Conservation (phyloP, 1,140 invertebrate genomes). For the Aphidius ervi region DNA sequence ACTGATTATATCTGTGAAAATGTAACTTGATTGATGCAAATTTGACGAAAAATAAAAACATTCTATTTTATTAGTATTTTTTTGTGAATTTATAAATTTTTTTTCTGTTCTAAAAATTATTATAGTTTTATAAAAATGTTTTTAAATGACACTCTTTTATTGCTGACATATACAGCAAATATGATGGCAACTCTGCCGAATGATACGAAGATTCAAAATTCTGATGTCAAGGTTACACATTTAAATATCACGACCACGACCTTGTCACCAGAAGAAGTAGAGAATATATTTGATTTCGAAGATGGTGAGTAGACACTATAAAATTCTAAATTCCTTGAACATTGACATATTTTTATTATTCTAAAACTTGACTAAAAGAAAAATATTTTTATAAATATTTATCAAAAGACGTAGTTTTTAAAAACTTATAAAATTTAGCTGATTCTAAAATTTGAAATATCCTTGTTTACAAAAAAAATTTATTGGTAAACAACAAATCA, state of each 20-base stretch:
- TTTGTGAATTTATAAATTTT: not conserved
- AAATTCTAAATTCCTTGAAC: no score
- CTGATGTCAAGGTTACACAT: not conserved
- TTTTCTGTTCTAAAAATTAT: not conserved
- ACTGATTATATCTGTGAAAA: not conserved
- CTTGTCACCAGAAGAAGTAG: slow-evolving; percentile 38
- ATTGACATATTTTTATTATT: no score
- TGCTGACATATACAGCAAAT: slow-evolving; percentile 42
- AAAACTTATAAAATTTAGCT: no score
- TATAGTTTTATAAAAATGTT: slow-evolving; percentile 34
- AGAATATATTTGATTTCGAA: slow-evolving; percentile 43
- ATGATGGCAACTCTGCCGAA: slow-evolving; percentile 41
- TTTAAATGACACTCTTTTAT: slow-evolving; percentile 42
- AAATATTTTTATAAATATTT: no score
- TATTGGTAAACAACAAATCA: no score
- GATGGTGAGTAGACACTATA: slow-evolving; percentile 36
- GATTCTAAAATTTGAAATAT: no score
- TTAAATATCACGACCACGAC: slow-evolving; percentile 35
- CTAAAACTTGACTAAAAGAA: no score
- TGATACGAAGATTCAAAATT: slow-evolving; percentile 23
- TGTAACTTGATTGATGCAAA: not conserved
- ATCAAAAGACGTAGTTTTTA: no score
- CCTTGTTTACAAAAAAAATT: no score
- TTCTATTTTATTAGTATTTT: not conserved
- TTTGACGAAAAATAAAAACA: not conserved